Base-by-base conservation (phyloP, 2,113 vertebrate genomes). In the Hymenochirus boettgeri region DNA sequence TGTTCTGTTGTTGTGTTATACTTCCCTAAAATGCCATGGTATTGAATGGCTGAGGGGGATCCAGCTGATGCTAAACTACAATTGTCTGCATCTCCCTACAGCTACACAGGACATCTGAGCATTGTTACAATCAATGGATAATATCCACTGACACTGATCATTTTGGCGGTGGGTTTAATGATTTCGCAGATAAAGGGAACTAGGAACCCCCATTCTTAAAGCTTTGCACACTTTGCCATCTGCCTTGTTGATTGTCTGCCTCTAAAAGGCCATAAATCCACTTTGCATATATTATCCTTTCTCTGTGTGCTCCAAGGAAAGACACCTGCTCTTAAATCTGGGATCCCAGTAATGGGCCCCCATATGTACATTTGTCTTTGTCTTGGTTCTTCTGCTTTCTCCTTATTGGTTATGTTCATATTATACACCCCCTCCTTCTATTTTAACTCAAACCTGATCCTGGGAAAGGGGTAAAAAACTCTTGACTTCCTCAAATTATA, bases 241-340 rank as follows among this genome's bases (percentile, higher is more conserved):
- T 66, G 64, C 64, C 15, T 57, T 27, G 46, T 42, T 3, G 46
- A 37, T 23, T 65, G 39, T 65, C 45, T 50, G 54, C 17, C n/a
- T 51, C 26, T 27, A 24, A n/a, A 51, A 29, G 55, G 64, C 51
- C 29, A 58, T 66, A 66, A 59, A 66, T 66, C 46, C 55, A 58
- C 64, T 66, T 66, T 66, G 64, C 64, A 66, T 66, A 52, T 27
- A 66, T 66, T 66, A 66, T 66, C 17, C 31, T 52, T 31, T 58
- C 26, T 24, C 29, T 33, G n/a, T n/a, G 64, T 66, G 64, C 46
- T 58, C 54, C 42, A n/a, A 26, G 31, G 21, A 11, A 42, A 66
- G 55, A 66, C 64, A 66, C 64, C 64, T 66, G 64, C 64, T 65
- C 64, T 18, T 66, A 47, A 58, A 57, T 26, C 55, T 66, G 46